A percentile compares a stretch with the other conserved stretches of the same genome.
phyloP scores from a whole-genome alignment of 2,888 invertebrate species.

The Chydorus sphaericus region DNA sequence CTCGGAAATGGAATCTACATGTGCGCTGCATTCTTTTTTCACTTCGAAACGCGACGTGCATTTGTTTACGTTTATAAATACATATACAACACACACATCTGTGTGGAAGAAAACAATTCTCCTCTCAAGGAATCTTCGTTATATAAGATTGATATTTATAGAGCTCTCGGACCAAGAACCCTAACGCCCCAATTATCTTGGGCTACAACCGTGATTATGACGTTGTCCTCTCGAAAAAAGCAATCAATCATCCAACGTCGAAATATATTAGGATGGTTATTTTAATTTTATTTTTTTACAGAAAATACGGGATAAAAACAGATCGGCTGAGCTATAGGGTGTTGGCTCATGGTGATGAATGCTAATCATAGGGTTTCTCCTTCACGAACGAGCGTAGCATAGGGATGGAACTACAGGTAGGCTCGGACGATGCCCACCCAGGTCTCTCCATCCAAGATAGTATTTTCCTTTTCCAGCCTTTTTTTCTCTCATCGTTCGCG shows the following conservation, averaged over 20 bases:
- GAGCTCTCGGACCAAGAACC: too few species aligned
- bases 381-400: too few species aligned
- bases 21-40: background rate
- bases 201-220: background rate
- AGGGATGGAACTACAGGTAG: background rate
- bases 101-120: too few species aligned
- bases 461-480: background rate
- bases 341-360: constrained; percentile 1
- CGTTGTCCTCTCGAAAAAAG: background rate
- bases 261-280: background rate
- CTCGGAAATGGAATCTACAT: background rate
- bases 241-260: background rate
- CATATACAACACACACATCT: too few species aligned
- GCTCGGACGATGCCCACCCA: background rate
- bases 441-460: background rate
- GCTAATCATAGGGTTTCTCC: constrained; percentile 2
- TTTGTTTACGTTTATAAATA: too few species aligned
- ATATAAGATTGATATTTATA: too few species aligned
- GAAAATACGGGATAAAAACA: background rate
- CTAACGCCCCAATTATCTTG: background rate
- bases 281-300: background rate
- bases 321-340: background rate
- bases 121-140: too few species aligned
- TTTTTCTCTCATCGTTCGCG: too few species aligned
- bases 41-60: too few species aligned